Percentiles rank a stretch among this genome's conserved stretches.
These are phyloP conservation scores for Busseola fusca DNA, from an alignment of 2,888 invertebrate genomes.

Conservation along the genomic window DNA sequence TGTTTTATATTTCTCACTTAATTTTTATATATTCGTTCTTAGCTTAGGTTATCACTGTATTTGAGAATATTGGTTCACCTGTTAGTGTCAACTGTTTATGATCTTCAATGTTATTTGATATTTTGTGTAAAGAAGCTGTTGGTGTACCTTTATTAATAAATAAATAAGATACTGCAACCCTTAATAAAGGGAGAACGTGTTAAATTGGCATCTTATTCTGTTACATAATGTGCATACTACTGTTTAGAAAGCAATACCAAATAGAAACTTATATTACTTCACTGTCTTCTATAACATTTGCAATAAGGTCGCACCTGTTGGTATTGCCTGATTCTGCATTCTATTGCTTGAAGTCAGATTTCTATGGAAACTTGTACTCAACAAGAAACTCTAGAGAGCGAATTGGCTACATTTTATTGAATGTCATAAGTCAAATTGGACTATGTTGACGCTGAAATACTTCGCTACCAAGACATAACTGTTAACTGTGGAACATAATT, in stretches of 20 bases:
- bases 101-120: no score
- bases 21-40: no score
- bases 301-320: conserved; percentile 38
- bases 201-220: conserved; percentile 3
- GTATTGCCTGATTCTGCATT: conserved; percentile 29
- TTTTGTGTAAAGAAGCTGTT: no score
- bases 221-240: no score
- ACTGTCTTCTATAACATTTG: conserved; percentile 16
- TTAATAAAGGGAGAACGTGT: conserved; percentile 13
- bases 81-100: no score
- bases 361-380: conserved; percentile 18
- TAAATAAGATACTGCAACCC: not conserved
- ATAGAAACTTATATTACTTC: conserved; percentile 24
- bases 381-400: not conserved
- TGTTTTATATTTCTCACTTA: no score
- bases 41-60: no score
- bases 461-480: not conserved
- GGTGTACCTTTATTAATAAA: no score
- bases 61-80: no score
- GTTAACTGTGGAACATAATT: not conserved
- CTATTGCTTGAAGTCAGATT: conserved; percentile 12
- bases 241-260: conserved; percentile 24
- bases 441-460: not conserved
- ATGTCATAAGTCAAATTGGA: not conserved
- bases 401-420: conserved; percentile 3